Evolutionary conservation across 2,888 invertebrate species (phyloP), one percentile per base, ranked within the genome.

Genomic region (Monopis laevigella): DNA sequence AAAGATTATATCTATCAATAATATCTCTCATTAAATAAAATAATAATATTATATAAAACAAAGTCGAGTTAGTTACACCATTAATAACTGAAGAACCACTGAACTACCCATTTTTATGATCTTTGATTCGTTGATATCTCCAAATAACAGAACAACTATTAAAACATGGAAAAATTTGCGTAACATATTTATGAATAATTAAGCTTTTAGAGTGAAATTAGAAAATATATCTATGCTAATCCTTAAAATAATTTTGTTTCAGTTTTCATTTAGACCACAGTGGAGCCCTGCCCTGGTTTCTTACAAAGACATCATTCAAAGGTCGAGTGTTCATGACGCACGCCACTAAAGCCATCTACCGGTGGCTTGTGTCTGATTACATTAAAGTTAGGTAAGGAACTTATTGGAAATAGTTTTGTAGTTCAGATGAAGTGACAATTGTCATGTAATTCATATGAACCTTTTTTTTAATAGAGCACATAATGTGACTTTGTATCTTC

Each of bases 301-400:
- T 99, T 18, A 89, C 92, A 56, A 98, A 98, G 69, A 99, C 99
- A 0, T 94, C 93, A 41, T 98, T 99, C 68, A 96, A 95, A 57
- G 98, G 98, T 1, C 86, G 97, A 29, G 98, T 98, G 65, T 98
- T 98, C 64, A 99, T 99, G 99, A 99, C 99, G 0, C 99, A 99
- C 64, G 98, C 99, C 0, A 98, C 99, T 0, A 99, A 99, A 82
- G 98, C 98, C 17, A 99, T 99, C 58, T 99, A 98, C 67, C 84
- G 98, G 49, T 98, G 98, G 98, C 85, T 99, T 21, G 83, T 99
- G 2, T 98, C 98, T 0, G 99, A 99, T 86, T 99, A 96, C 62
- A 98, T 99, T 45, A 98, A 98, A 89, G 98, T 99, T 46, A 93
- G 88, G 88, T 88, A 55, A 62, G 66, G 48, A n/a, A n/a, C n/a